Conservation (phyloP, 2,888 invertebrate genomes). For the Amphipyra tragopoginis region DNA sequence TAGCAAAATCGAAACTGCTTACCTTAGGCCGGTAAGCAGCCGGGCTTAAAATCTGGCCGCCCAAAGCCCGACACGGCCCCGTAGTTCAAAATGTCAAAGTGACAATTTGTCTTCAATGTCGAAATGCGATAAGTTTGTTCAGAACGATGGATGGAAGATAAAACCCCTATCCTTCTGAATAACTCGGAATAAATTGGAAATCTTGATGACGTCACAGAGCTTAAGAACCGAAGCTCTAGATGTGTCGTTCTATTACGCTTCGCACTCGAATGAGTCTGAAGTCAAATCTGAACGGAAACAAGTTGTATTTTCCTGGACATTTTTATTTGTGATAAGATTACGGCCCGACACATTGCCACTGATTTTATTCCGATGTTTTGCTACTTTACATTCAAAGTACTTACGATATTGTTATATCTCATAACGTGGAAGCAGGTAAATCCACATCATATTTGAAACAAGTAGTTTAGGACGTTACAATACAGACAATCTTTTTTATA, state of each 20-base stretch:
- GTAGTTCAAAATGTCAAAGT: slow-evolving; percentile 48
- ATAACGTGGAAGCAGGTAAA: no score
- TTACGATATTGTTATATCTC: slow-evolving; percentile 11
- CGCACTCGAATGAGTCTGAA: slow-evolving; percentile 60
- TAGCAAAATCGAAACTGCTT: slow-evolving; percentile 30
- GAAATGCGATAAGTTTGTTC: slow-evolving; percentile 64
- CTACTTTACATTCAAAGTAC: slow-evolving; percentile 33
- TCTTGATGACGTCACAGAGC: slow-evolving; percentile 67
- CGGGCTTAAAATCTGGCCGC: slow-evolving; percentile 25
- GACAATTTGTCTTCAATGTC: slow-evolving; percentile 47
- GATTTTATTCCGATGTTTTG: slow-evolving; percentile 39
- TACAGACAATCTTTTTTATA: not conserved
- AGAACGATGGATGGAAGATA: slow-evolving; percentile 63
- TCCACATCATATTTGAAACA: slow-evolving; percentile 2
- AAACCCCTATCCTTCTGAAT: slow-evolving; percentile 66
- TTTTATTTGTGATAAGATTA: slow-evolving; percentile 54
- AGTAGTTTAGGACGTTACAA: not conserved
- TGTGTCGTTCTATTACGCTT: slow-evolving; percentile 60
- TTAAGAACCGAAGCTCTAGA: slow-evolving; percentile 61
- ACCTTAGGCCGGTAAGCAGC: slow-evolving; percentile 31
- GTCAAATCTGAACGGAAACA: slow-evolving; percentile 52
- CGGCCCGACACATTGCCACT: slow-evolving; percentile 32
- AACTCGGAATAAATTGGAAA: slow-evolving; percentile 68
- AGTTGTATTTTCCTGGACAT: slow-evolving; percentile 43
- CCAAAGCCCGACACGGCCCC: slow-evolving; percentile 9